phyloP scores from a whole-genome alignment of 2,113 vertebrate genomes.

The Brevimyrus niger region DNA sequence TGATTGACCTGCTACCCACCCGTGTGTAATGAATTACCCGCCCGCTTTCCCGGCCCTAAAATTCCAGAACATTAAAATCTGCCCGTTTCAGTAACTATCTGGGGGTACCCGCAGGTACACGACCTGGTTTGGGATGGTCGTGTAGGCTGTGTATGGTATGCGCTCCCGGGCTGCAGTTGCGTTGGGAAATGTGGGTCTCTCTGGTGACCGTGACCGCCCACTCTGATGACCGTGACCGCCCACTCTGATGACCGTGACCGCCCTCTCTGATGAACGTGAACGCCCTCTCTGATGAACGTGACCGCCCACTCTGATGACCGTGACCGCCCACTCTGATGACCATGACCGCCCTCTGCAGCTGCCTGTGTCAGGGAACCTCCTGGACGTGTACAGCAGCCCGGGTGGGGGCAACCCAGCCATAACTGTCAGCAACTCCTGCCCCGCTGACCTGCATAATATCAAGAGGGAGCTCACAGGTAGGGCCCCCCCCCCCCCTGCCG shows the following conservation, averaged over 20 bases:
- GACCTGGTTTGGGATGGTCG: not conserved
- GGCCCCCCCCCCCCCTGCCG: not conserved
- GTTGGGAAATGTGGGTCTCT: not conserved
- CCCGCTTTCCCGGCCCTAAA: too few relatives aligned
- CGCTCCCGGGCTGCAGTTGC: not conserved
- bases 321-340: too few relatives aligned
- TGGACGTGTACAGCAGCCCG: slow-evolving; percentile 70
- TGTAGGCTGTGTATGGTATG: not conserved
- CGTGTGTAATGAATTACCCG: too few relatives aligned
- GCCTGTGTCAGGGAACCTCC: slow-evolving; percentile 69
- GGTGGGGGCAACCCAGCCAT: slow-evolving; percentile 62
- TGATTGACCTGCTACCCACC: too few relatives aligned
- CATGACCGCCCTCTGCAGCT: slow-evolving; percentile 34
- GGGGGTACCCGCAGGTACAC: too few relatives aligned
- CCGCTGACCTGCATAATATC: slow-evolving; percentile 78
- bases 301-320: not conserved
- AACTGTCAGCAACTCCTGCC: slow-evolving; percentile 81
- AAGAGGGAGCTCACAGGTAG: slow-evolving; percentile 75
- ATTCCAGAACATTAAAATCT: too few relatives aligned
- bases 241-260: not conserved
- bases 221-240: not conserved
- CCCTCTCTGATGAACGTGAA: not conserved
- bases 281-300: not conserved
- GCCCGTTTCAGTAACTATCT: too few relatives aligned
- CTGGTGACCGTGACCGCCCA: not conserved